These are phyloP conservation scores for Tiliacea aurago DNA, from an alignment of 2,888 invertebrate species.

Conservation along the genomic window DNA sequence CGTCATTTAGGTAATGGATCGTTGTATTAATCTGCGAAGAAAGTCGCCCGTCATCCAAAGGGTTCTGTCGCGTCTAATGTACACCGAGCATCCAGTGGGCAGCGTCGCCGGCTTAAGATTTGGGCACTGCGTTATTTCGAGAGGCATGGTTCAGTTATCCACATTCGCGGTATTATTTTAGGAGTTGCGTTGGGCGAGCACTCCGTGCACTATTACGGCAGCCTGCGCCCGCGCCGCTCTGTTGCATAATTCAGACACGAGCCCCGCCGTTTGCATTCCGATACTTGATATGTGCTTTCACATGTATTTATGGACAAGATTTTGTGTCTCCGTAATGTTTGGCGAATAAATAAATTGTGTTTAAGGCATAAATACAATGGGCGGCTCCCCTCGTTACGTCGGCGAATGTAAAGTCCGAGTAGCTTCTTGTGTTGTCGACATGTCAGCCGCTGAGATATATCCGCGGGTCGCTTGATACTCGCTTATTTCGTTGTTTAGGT, in stretches of 20 bases:
- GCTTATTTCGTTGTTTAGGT: slow-evolving; percentile 86
- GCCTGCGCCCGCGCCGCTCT: slow-evolving; percentile 83
- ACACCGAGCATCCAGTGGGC: not conserved
- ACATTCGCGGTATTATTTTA: slow-evolving; percentile 81
- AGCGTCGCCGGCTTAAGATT: slow-evolving; percentile 57
- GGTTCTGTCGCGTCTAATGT: slow-evolving; percentile 30
- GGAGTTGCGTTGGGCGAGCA: slow-evolving; percentile 79
- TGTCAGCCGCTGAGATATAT: slow-evolving; percentile 87
- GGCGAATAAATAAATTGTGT: slow-evolving; percentile 90
- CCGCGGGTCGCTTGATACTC: slow-evolving; percentile 78
- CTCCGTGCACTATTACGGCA: slow-evolving; percentile 86
- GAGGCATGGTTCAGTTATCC: slow-evolving; percentile 58
- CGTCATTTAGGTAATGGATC: slow-evolving; percentile 82
- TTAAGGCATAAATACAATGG: slow-evolving; percentile 90
- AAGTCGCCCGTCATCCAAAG: slow-evolving; percentile 31
- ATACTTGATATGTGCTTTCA: slow-evolving; percentile 91
- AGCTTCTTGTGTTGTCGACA: slow-evolving; percentile 85
- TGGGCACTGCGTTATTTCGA: slow-evolving; percentile 73
- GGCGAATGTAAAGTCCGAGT: slow-evolving; percentile 88
- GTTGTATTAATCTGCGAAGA: slow-evolving; percentile 67
- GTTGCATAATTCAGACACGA: slow-evolving; percentile 90
- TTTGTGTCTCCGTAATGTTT: slow-evolving; percentile 90
- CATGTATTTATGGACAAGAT: slow-evolving; percentile 91
- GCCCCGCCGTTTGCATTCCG: slow-evolving; percentile 90
- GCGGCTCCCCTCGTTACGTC: slow-evolving; percentile 89